Evolutionary conservation across 2,797 vertebrate species (phyloP), one percentile per base, ranked within the genome.

Genomic region (Esox lucius): DNA sequence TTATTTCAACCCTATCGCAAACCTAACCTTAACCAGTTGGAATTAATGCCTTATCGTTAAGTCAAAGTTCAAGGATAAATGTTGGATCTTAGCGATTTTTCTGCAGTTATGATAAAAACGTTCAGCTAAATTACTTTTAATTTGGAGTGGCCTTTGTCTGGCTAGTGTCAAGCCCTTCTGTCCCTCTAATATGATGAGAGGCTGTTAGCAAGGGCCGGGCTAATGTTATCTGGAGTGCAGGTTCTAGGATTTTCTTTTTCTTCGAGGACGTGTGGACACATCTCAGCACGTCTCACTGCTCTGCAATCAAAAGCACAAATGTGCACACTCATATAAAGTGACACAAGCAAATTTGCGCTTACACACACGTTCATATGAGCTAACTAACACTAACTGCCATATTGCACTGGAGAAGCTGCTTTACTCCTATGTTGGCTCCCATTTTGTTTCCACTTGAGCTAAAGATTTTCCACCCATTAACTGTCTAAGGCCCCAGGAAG

Each of bases 71-170:
- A 39, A 39, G 2, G 35, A 39, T 35, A 39, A 74, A 35, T 62
- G 22, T 67, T 49, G 28, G 62, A 28, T 62, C 13, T 1, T 2
- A 39, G 7, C 71, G 48, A 79, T 68, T 73, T 73, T 75, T 76
- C 48, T 74, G 46, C 74, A 73, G 70, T 72, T 74, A 51, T 51
- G 65, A 69, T 51, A 81, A 78, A 75, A 72, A 53, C 78, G 75
- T 78, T 80, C 68, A 70, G 61, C 64, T 77, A 81, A 81, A 75
- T 78, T 26, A 75, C 74, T 80, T 80, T 84, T 75, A 74, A 82
- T 76, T 71, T 68, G 17, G 33, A 49, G 69, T 64, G 72, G 76
- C 70, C 48, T 76, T 85, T 82, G 75, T 59, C 17, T 68, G 67
- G 13, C 61, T 70, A 12, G 28, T n/a, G 64, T 64, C 68, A 22